phyloP scores from a whole-genome alignment of 1,140 invertebrate genomes.

The Danaus plexippus region DNA sequence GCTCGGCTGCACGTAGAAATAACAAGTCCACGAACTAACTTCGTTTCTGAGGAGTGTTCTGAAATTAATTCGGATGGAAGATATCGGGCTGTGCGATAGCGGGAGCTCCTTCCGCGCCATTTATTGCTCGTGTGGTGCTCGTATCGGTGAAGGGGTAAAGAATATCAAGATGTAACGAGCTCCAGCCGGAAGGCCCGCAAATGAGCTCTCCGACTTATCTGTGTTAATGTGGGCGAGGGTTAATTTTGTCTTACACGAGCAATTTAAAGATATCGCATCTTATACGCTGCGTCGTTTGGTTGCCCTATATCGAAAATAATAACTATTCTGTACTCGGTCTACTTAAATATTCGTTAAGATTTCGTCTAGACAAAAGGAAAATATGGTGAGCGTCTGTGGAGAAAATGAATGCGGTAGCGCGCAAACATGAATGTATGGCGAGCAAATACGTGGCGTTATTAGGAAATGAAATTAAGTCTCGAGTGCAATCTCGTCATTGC shows the following conservation, averaged over 20 bases:
- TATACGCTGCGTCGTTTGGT: constrained; percentile 21
- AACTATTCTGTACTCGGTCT: constrained; percentile 18
- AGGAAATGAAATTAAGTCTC: constrained; percentile 68
- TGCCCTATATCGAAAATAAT: constrained; percentile 8
- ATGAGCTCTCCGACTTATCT: constrained; percentile 71
- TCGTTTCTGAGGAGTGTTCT: constrained; percentile 62
- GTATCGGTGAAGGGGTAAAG: constrained; percentile 69
- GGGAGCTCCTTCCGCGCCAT: constrained; percentile 64
- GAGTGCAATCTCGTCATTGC: constrained; percentile 58
- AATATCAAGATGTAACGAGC: constrained; percentile 71
- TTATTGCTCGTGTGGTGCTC: constrained; percentile 67
- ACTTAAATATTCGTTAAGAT: constrained; percentile 67
- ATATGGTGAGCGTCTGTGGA: constrained; percentile 53
- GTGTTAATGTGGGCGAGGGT: constrained; percentile 66
- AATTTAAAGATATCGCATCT: constrained; percentile 59
- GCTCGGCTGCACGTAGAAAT: constrained; percentile 59
- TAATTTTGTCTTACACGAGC: constrained; percentile 69
- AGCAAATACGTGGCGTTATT: constrained; percentile 60
- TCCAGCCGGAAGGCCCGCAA: constrained; percentile 68
- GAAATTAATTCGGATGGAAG: constrained; percentile 72
- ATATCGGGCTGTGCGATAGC: constrained; percentile 66
- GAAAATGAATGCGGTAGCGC: constrained; percentile 55
- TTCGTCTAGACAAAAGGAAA: constrained; percentile 71
- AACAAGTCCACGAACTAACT: constrained; percentile 67
- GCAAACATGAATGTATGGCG: constrained; percentile 60